Evolutionary conservation across 1,140 invertebrate genomes (phyloP), one percentile per base, ranked within the genome.

Genomic region (Listronotus bonariensis): DNA sequence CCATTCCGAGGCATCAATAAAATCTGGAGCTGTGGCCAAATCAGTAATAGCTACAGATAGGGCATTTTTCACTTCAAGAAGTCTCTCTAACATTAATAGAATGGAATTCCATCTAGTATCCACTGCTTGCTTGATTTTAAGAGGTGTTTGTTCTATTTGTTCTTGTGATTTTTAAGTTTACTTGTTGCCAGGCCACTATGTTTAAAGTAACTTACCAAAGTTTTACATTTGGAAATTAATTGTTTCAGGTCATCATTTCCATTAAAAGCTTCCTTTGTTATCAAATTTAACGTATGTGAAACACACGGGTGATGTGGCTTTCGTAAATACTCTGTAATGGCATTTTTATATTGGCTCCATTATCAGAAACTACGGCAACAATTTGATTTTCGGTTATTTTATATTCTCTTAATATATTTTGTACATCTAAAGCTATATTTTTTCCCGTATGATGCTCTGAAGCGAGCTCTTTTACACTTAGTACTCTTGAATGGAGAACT

Each of bases 241-340:
- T 5, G 3, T 6, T 7, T 40, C 32, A 69, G 42, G 11, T 41
- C 31, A n/a, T 15, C 9, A 49, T 49, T 69, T 41, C 17, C 3
- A 17, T 46, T 45, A 34, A 69, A 26, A 9, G 43, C 56, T 20
- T 66, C 67, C 15, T 51, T 32, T 36, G 36, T 34, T 10, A 32
- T 49, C 18, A 62, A 42, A 68, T 65, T 69, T 61, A 72, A 36
- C 11, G 70, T 72, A 42, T 73, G 68, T 3, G 70, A 65, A 12
- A 72, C 65, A 79, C 80, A 77, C 86, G 86, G 65, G 26, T 70
- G 70, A 52, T 72, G 68, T 42, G 64, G 68, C 82, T 86, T 31
- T 17, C 32, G 34, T 38, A 54, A 38, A 52, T 48, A 14, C 1
- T 58, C 61, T 32, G 26, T 42, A 38, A 65, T 43, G 18, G 45